Base-by-base conservation (phyloP, 2,888 invertebrate species). In the Tenthredo amoena region DNA sequence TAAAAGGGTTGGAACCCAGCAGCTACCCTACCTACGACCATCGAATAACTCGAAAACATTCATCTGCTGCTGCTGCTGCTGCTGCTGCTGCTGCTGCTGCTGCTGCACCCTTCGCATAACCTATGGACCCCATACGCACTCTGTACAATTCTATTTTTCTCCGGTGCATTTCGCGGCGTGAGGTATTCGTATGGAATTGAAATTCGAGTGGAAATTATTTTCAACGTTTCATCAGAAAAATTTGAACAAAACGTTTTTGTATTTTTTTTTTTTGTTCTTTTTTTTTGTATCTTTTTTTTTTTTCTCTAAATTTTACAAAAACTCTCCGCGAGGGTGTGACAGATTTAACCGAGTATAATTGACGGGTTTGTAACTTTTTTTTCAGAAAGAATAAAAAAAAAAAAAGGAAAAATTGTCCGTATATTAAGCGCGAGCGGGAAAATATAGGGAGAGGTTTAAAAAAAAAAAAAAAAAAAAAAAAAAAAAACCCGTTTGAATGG, bases 1-100 rank as follows among this genome's bases (percentile, higher is more conserved):
- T 82, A 65, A 82, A 82, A 82, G 82, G 82, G 62, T 82, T 82
- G 62, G 4, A 34, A 68, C 55, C 72, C 43, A 85, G 85, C 62
- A 12, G 37, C 71, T 18, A 26, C 26, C 9, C 37, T 6, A n/a
- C 6, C 74, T n/a, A 43, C 21, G 43, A 34, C 68, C 34, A 68
- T 68, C 74, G 74, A 74, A 43, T 74, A 74, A 40, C 15, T 21
- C 43, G 74, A 74, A 74, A 74, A 74, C 74, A 74, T 74, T 74
- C 74, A 74, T 74, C 43, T n/a, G 72, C 43, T 21, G 65, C 65
- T 65, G 12, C 6, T 21, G 58, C 68, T 68, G 68, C 62, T 62
- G 62, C 26, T 26, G 72, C 43, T 21, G 65, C 65, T 65, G 12
- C 6, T 21, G 58, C 68, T 68, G 68, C 62, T 62, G 62, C 31